A percentile compares a stretch with the other conserved stretches of the same genome.
Evolutionary conservation across 2,797 vertebrate genomes (phyloP).

Genomic region (Lutjanus argentimaculatus): DNA sequence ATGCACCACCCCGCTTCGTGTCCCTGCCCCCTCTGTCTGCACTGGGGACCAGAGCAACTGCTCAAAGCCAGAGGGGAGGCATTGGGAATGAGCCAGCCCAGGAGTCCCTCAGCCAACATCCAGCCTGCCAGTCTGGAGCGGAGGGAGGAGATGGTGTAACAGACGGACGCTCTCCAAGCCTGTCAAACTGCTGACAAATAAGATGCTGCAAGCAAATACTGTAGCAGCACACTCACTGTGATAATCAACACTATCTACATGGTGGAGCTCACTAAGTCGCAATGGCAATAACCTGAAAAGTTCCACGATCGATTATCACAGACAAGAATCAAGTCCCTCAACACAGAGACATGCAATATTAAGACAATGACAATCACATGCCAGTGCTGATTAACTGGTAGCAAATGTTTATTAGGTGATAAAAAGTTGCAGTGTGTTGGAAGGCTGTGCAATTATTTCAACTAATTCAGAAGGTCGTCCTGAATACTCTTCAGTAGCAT

Average conservation of each 20-base stretch:
- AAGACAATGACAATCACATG: neutral
- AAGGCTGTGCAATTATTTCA: constrained; percentile 1
- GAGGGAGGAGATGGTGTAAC: constrained; percentile 62
- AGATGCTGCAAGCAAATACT: neutral
- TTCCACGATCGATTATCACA: too few species aligned
- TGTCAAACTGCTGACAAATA: constrained; percentile 11
- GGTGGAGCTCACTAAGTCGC: neutral
- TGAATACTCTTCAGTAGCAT: neutral
- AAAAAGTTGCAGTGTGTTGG: neutral
- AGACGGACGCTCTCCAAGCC: neutral
- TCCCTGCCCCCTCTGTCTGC: constrained; percentile 76
- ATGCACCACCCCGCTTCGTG: constrained; percentile 75
- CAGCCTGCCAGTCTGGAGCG: constrained; percentile 64
- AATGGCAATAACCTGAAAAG: neutral
- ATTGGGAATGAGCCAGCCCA: constrained; percentile 55
- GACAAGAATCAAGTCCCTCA: neutral
- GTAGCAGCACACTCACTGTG: neutral
- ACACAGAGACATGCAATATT: neutral
- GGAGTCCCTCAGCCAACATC: constrained; percentile 57
- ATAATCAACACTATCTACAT: neutral
- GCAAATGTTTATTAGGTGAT: neutral
- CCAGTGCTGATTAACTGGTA: neutral
- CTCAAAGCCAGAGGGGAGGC: constrained; percentile 69
- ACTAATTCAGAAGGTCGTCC: neutral
- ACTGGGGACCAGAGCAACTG: constrained; percentile 79